Conservation (phyloP, 1,140 invertebrate species). For the Bombus picipes region DNA sequence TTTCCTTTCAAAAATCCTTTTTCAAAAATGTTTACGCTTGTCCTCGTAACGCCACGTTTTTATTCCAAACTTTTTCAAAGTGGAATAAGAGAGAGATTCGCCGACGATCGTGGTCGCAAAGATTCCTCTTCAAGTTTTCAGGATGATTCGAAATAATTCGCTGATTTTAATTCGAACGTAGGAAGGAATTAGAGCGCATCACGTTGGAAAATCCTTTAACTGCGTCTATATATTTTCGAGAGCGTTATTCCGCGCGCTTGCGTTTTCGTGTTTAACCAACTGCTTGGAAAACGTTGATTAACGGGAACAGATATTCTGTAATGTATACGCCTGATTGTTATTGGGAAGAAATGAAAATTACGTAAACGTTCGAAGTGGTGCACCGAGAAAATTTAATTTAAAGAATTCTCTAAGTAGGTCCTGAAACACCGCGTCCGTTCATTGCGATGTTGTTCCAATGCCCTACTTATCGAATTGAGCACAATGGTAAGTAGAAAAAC, state of each 20-base stretch:
- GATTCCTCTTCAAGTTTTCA: background rate
- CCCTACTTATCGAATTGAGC: background rate
- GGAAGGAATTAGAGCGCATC: slow-evolving; percentile 16
- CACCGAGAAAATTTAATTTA: background rate
- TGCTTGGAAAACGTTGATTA: slow-evolving; percentile 7
- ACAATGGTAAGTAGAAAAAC: background rate
- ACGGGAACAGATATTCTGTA: background rate
- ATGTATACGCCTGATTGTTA: background rate
- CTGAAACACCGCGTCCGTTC: background rate
- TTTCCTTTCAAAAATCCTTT: background rate
- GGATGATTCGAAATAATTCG: background rate
- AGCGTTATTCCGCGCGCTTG: background rate
- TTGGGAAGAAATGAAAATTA: background rate
- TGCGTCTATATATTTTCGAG: slow-evolving; percentile 11
- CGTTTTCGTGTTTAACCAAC: slow-evolving; percentile 31
- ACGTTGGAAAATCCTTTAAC: slow-evolving; percentile 45
- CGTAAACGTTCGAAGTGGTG: background rate
- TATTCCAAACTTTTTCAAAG: background rate
- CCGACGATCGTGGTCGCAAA: background rate
- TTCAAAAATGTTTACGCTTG: background rate
- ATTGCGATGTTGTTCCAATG: background rate
- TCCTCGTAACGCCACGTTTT: background rate
- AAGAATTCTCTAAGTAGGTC: background rate
- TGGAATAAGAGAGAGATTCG: background rate
- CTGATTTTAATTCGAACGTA: too few relatives aligned